These are phyloP conservation scores for Burhinus oedicnemus DNA, from an alignment of 2,113 vertebrate species.

Conservation along the genomic window DNA sequence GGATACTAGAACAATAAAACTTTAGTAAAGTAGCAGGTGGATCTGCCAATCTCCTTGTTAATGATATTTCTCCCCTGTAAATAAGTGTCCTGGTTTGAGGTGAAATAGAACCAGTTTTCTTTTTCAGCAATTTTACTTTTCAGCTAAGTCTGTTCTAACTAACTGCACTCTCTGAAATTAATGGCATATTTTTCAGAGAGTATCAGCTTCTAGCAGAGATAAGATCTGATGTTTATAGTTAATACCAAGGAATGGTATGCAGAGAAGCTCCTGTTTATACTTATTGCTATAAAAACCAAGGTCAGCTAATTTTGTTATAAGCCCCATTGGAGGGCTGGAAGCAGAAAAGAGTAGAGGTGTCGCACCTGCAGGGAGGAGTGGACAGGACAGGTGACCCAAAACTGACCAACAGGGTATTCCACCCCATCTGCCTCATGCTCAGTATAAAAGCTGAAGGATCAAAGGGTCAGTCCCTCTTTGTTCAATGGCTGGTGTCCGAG, in stretches of 20 bases:
- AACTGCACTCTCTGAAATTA: neutral
- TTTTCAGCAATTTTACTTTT: neutral
- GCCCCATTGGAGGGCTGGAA: neutral
- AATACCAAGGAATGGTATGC: neutral
- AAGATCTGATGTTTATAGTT: neutral
- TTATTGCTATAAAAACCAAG: neutral
- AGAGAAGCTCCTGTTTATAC: neutral
- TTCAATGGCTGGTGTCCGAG: neutral
- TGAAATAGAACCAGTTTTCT: neutral
- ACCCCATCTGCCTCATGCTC: neutral
- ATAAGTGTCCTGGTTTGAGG: neutral
- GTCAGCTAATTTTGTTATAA: neutral
- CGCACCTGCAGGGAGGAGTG: neutral
- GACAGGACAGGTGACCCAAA: neutral
- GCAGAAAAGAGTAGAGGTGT: neutral
- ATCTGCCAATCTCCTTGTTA: neutral
- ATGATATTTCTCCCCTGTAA: neutral
- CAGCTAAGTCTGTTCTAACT: neutral
- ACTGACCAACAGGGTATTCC: neutral
- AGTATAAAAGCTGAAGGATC: neutral
- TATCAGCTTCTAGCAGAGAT: neutral
- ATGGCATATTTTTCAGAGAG: neutral
- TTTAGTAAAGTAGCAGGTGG: neutral
- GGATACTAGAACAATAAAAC: neutral
- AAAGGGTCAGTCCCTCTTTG: neutral